phyloP scores from a whole-genome alignment of 2,797 vertebrate genomes.

The Channa striata region DNA sequence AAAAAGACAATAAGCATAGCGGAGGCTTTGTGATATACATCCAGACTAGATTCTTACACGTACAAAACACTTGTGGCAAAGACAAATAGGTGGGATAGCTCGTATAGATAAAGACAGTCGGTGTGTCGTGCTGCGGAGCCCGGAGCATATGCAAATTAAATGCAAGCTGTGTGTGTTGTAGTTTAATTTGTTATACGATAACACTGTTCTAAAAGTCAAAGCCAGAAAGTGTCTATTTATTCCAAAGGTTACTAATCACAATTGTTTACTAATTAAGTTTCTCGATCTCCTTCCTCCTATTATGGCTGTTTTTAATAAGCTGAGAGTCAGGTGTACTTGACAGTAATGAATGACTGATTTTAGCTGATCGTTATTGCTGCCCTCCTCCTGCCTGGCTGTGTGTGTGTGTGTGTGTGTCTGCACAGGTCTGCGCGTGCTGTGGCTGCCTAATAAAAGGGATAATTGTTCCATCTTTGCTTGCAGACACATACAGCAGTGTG shows the following conservation, averaged over 20 bases:
- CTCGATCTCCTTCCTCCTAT: slow-evolving; percentile 80
- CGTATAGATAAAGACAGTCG: slow-evolving; percentile 8
- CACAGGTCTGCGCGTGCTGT: slow-evolving; percentile 12
- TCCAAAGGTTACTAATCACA: slow-evolving; percentile 82
- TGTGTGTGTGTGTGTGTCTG: slow-evolving; percentile 1
- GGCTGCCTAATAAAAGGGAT: slow-evolving; percentile 86
- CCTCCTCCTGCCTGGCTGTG: slow-evolving; percentile 61
- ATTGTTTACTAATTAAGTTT: slow-evolving; percentile 90
- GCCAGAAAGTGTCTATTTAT: slow-evolving; percentile 75
- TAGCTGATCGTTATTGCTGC: slow-evolving; percentile 85
- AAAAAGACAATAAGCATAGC: slow-evolving; percentile 50
- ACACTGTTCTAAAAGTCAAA: slow-evolving; percentile 60
- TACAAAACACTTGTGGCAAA: slow-evolving; percentile 9
- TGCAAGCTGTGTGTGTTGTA: slow-evolving; percentile 41
- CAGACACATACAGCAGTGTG: slow-evolving; percentile 86
- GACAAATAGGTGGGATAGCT: slow-evolving; percentile 20
- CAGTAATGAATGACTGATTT: slow-evolving; percentile 90
- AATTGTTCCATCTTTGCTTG: slow-evolving; percentile 88
- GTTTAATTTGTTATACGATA: slow-evolving; percentile 60
- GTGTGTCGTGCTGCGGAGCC: slow-evolving; percentile 16
- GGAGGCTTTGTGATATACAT: slow-evolving; percentile 25
- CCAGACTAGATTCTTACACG: slow-evolving; percentile 11
- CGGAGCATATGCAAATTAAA: slow-evolving; percentile 53
- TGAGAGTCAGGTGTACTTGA: slow-evolving; percentile 86
- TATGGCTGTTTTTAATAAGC: slow-evolving; percentile 89